Percentiles rank a stretch among this genome's conserved stretches.
These are phyloP conservation scores for Tribolium freemani DNA, from an alignment of 2,888 invertebrate genomes.

Conservation along the genomic window DNA sequence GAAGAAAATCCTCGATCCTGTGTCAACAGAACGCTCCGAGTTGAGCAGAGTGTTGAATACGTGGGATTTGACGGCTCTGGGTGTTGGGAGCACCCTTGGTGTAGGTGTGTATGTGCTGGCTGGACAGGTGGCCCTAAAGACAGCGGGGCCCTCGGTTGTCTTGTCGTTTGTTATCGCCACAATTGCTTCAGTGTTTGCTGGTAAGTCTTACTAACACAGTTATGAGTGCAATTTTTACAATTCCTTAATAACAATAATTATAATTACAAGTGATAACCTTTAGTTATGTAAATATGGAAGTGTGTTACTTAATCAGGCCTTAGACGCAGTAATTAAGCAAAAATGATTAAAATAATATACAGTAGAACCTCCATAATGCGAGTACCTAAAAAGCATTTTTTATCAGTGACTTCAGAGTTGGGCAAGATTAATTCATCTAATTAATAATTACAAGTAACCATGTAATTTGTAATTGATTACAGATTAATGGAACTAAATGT, in stretches of 20 bases:
- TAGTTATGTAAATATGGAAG: not conserved
- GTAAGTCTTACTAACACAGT: slow-evolving; percentile 68
- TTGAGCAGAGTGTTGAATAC: slow-evolving; percentile 82
- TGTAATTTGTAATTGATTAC: too few relatives aligned
- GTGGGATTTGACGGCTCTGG: slow-evolving; percentile 86
- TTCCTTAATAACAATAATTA: not conserved
- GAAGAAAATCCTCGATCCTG: slow-evolving; percentile 62
- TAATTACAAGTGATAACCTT: not conserved
- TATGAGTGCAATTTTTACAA: not conserved
- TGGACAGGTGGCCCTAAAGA: slow-evolving; percentile 84
- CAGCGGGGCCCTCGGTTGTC: slow-evolving; percentile 88
- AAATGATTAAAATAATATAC: too few relatives aligned
- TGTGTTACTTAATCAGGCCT: not conserved
- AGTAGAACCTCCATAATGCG: too few relatives aligned
- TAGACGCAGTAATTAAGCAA: not conserved
- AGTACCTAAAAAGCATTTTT: too few relatives aligned
- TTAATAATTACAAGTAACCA: too few relatives aligned
- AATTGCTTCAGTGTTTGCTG: slow-evolving; percentile 89
- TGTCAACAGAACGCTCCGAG: slow-evolving; percentile 64
- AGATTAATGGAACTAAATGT: too few relatives aligned
- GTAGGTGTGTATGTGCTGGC: slow-evolving; percentile 93
- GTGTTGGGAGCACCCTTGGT: slow-evolving; percentile 87
- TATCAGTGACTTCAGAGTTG: too few relatives aligned
- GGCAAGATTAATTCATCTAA: too few relatives aligned
- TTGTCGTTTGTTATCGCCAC: slow-evolving; percentile 90